A percentile compares a stretch with the other conserved stretches of the same genome.
Evolutionary conservation across 2,888 invertebrate genomes (phyloP).

Genomic region (Rhagonycha fulva): DNA sequence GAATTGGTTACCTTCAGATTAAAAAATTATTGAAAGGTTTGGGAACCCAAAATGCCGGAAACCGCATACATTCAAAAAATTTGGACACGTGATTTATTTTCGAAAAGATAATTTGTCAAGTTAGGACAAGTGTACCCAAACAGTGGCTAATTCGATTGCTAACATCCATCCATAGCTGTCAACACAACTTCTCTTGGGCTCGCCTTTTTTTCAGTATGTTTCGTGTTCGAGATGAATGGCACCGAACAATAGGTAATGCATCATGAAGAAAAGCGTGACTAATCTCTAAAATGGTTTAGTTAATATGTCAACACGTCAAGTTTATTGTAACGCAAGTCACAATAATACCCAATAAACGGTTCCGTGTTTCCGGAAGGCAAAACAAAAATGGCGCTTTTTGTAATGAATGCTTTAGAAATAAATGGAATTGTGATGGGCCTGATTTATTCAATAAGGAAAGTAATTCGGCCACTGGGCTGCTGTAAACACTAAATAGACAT

Average conservation of each 20-base stretch:
- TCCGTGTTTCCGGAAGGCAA: neutral
- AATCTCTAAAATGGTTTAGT: neutral
- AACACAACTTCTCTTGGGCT: slow-evolving; percentile 10
- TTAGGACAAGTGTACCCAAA: slow-evolving; percentile 12
- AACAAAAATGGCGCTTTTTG: neutral
- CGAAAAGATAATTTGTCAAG: neutral
- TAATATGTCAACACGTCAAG: neutral
- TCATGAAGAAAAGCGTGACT: neutral
- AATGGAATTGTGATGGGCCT: slow-evolving; percentile 34
- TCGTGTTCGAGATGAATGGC: neutral
- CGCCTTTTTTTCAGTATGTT: neutral
- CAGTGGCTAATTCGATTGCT: slow-evolving; percentile 25
- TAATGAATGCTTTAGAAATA: slow-evolving; percentile 17
- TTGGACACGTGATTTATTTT: slow-evolving; percentile 2
- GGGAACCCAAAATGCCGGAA: neutral
- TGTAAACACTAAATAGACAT: slow-evolving; percentile 54
- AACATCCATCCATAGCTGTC: slow-evolving; percentile 18
- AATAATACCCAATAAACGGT: neutral
- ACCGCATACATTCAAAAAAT: neutral
- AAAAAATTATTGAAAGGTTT: neutral
- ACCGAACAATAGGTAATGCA: neutral
- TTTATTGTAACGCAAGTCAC: neutral
- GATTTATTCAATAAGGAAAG: slow-evolving; percentile 50
- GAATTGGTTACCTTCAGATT: neutral
- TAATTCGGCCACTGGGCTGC: slow-evolving; percentile 49